Conservation (phyloP, 1,140 invertebrate genomes). For the Drosophila pallidifrons region DNA sequence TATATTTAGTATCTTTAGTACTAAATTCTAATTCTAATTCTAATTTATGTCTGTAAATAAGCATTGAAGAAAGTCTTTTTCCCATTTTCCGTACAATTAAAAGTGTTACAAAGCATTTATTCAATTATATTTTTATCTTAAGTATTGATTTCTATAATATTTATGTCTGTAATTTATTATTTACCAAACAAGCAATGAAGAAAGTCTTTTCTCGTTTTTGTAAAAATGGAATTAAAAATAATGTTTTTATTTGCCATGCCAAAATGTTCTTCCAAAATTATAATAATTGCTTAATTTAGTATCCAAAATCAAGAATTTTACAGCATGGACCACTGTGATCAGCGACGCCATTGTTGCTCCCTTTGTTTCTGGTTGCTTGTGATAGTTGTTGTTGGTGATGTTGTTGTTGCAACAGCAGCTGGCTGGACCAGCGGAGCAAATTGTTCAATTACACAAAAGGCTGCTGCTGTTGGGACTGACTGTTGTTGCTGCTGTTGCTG, state of each 20-base stretch:
- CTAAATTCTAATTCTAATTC: too few relatives aligned
- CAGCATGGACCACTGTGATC: constrained; percentile 7
- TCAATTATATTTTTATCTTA: too few relatives aligned
- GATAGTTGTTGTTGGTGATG: constrained; percentile 12
- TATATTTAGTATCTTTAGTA: too few relatives aligned
- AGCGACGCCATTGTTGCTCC: constrained; percentile 60
- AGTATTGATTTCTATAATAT: too few relatives aligned
- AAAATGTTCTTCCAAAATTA: background rate
- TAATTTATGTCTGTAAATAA: too few relatives aligned
- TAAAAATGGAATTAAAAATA: too few relatives aligned
- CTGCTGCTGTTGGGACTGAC: constrained; percentile 26
- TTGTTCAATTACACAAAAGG: constrained; percentile 78
- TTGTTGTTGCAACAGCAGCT: constrained; percentile 32
- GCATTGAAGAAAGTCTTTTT: too few relatives aligned
- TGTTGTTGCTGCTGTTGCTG: constrained; percentile 26
- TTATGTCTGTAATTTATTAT: too few relatives aligned
- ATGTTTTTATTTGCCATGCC: background rate
- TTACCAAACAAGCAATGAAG: too few relatives aligned
- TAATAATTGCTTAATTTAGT: background rate
- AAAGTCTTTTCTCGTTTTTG: too few relatives aligned
- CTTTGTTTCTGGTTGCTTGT: constrained; percentile 17
- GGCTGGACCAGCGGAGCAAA: constrained; percentile 65
- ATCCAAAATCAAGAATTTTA: background rate
- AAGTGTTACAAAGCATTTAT: too few relatives aligned
- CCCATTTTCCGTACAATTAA: too few relatives aligned